Percentiles rank a stretch among this genome's conserved stretches.
phyloP scores from a whole-genome alignment of 1,140 invertebrate species.

The Pseudomyrmex cubaensis region DNA sequence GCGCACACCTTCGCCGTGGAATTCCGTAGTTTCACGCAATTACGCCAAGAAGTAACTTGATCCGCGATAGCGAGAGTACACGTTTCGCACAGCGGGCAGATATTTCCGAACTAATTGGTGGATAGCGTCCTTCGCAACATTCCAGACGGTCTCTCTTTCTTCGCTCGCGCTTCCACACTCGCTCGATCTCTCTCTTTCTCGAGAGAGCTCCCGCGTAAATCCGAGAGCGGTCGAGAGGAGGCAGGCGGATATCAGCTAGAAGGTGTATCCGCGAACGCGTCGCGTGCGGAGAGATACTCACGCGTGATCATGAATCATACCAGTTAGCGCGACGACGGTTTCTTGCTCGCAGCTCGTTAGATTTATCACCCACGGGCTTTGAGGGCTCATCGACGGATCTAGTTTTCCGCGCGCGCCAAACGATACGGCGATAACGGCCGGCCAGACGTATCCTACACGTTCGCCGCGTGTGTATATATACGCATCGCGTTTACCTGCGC shows the following conservation, averaged over 20 bases:
- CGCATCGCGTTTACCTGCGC: constrained; percentile 54
- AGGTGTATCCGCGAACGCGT: constrained; percentile 1
- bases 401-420: constrained; percentile 71
- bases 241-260: too few relatives aligned
- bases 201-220: constrained; percentile 62
- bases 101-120: constrained; percentile 58
- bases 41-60: constrained; percentile 60
- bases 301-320: constrained; percentile 79
- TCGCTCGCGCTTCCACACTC: not conserved
- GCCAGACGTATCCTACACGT: constrained; percentile 27
- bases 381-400: constrained; percentile 66
- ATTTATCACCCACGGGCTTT: constrained; percentile 76
- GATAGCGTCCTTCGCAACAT: constrained; percentile 46
- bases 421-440: constrained; percentile 63
- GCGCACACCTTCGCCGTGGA: not conserved
- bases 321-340: constrained; percentile 60
- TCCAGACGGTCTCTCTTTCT: constrained; percentile 15
- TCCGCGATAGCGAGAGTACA: constrained; percentile 33
- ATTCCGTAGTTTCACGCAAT: constrained; percentile 44
- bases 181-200: too few relatives aligned
- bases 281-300: constrained; percentile 48
- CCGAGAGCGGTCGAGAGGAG: too few relatives aligned
- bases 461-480: constrained; percentile 13
- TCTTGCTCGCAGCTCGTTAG: constrained; percentile 73
- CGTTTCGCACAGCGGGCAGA: constrained; percentile 16